Base-by-base conservation (phyloP, 2,797 vertebrate genomes). In the Jordanella pulchra region DNA sequence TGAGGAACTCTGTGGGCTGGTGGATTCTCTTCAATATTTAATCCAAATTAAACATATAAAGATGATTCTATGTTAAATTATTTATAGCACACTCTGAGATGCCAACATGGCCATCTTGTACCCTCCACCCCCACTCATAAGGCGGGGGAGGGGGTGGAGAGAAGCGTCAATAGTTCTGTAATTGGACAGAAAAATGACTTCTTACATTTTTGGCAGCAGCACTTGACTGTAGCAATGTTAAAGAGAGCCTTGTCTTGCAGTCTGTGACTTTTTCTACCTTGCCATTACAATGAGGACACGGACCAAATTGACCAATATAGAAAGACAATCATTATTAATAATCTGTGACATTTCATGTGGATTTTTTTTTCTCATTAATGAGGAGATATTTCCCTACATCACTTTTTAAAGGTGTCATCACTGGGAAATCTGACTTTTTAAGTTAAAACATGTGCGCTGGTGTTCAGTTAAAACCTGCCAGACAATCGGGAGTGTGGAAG, bases 1-100 rank as follows among this genome's bases (percentile, higher is more conserved):
- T 25, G 79, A 75, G 82, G 76, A 82, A 87, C 75, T 84, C 50
- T 72, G 71, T 60, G 25, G 65, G 30, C 48, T 84, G 74, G 85
- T 85, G 75, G 80, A 78, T 87, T 76, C 78, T 91, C 77, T 69
- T 92, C 50, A 88, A 93, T 91, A 90, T 89, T 91, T 90, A 72
- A 92, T 90, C 79, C 23, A 5, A 89, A 93, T 91, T 80, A 91
- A 92, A 90, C 89, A 89, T 87, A 91, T 85, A 86, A 87, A 71
- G 79, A 71, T 64, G 75, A 74, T 79, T 82, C 80, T 74, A 42
- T 27, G 39, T 63, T 91, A 35, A 91, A 91, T 90, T 86, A 92
- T 91, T 93, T 45, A 93, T 84, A 79, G 13, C 21, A 67, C 68
- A 25, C 70, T 79, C 73, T 65, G 70, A 84, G 79, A 85, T 84